Base-by-base conservation (phyloP, 2,888 invertebrate species). In the Syrista parreyssii region DNA sequence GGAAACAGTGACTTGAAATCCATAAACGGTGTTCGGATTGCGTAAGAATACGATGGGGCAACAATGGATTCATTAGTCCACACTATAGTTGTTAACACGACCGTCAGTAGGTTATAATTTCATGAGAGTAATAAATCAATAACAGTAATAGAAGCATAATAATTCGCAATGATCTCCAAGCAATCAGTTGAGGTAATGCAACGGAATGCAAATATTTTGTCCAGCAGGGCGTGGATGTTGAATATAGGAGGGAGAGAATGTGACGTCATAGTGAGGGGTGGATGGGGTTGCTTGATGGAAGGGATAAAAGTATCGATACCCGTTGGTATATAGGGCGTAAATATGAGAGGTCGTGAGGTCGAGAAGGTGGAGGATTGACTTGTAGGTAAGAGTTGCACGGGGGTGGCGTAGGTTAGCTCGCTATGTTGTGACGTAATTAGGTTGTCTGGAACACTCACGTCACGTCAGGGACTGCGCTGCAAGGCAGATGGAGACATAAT, bases 361-460 rank as follows among this genome's bases (percentile, higher is more conserved):
- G 23, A 9, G 75, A 82, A 83, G 80, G 79, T 74, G 75, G 81
- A 78, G 33, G 33, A 68, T n/a, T 23, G 15, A 9, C 23, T 9
- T 55, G 40, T 23, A 55, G 40, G 40, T 55, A 55, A 23, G 40
- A 55, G 40, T 55, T 0, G 40, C 23, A 9, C 23, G 40, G 23
- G 9, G 40, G 40, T 55, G 40, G 15, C 23, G 71, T 79, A 80
- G 83, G 81, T 79, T 79, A 79, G 82, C 83, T 80, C 81, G 81
- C 86, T 86, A 86, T 88, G 87, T 88, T 88, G 87, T 88, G 89
- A 90, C 87, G 92, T 92, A 93, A 93, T 93, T 93, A 93, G 92
- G 91, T 92, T 93, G 93, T 93, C 93, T 92, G 89, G 90, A 92
- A 92, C 93, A 93, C 92, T 92, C 92, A 87, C 89, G 91, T 90